Percentiles rank a stretch among this genome's conserved stretches.
Evolutionary conservation across 2,797 vertebrate species (phyloP).

Genomic region (Gadopsis marmoratus): DNA sequence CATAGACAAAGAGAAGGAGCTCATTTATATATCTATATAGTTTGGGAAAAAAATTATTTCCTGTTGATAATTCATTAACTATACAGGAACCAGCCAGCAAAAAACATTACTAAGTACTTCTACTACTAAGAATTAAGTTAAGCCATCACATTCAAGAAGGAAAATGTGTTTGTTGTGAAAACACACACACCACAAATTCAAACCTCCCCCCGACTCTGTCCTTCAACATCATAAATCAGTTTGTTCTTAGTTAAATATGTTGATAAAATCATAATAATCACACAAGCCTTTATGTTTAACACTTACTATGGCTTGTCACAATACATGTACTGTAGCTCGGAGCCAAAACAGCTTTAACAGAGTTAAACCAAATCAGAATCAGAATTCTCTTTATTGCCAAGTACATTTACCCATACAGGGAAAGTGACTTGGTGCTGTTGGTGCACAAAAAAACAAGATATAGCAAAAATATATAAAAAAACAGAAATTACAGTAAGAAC

Average conservation of each 20-base stretch:
- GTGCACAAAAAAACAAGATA: too few species aligned
- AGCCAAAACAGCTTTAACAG: not conserved
- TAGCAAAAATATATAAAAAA: too few species aligned
- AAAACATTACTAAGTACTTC: not conserved
- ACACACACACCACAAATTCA: conserved; percentile 6
- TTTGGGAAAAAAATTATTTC: not conserved
- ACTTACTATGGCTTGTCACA: not conserved
- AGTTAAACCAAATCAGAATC: not conserved
- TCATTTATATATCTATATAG: too few species aligned
- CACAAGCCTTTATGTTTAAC: not conserved
- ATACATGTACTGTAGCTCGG: not conserved
- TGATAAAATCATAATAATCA: not conserved
- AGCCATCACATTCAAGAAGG: not conserved
- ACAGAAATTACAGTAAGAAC: too few species aligned
- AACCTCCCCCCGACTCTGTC: not conserved
- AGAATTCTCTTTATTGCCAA: too few species aligned
- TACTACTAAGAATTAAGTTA: not conserved
- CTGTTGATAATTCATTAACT: not conserved
- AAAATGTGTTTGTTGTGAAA: conserved; percentile 15
- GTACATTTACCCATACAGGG: too few species aligned
- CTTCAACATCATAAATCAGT: conserved; percentile 8
- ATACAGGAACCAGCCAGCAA: not conserved
- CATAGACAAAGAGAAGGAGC: not conserved
- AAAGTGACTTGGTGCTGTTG: too few species aligned
- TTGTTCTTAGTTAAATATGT: not conserved